Evolutionary conservation across 1,140 invertebrate species (phyloP).

Genomic region (Battus philenor): DNA sequence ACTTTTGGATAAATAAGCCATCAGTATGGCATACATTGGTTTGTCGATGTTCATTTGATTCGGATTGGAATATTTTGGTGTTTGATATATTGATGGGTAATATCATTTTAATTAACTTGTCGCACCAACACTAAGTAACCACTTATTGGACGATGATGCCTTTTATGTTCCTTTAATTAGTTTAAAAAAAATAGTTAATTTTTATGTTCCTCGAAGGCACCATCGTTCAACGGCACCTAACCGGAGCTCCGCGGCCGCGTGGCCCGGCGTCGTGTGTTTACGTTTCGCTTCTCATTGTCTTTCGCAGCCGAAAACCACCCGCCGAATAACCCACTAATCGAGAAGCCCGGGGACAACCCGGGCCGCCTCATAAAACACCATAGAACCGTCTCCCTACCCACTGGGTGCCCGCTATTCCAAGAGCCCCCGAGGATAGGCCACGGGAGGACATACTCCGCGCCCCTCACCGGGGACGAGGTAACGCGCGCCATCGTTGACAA

Average conservation of each 20-base stretch:
- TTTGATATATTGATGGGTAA: no score
- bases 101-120: no score
- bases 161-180: neutral
- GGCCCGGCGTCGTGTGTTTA: conserved; percentile 60
- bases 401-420: conserved; percentile 45
- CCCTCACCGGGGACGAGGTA: conserved; percentile 75
- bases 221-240: conserved; percentile 40
- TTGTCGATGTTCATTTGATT: no score
- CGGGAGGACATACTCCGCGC: conserved; percentile 81
- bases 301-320: conserved; percentile 61
- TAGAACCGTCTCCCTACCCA: conserved; percentile 53
- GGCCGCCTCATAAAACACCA: conserved; percentile 48
- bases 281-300: conserved; percentile 65
- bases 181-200: neutral
- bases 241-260: conserved; percentile 48
- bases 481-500: conserved; percentile 78
- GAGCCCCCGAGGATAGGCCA: conserved; percentile 65
- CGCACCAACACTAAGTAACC: conserved; percentile 7
- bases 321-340: conserved; percentile 64
- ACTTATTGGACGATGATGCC: conserved; percentile 9
- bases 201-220: conserved; percentile 17
- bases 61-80: no score
- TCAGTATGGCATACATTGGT: no score
- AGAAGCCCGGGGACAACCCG: conserved; percentile 36
- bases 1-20: no score